Evolutionary conservation across 2,113 vertebrate species (phyloP).

Genomic region (Choloepus hoffmanni): DNA sequence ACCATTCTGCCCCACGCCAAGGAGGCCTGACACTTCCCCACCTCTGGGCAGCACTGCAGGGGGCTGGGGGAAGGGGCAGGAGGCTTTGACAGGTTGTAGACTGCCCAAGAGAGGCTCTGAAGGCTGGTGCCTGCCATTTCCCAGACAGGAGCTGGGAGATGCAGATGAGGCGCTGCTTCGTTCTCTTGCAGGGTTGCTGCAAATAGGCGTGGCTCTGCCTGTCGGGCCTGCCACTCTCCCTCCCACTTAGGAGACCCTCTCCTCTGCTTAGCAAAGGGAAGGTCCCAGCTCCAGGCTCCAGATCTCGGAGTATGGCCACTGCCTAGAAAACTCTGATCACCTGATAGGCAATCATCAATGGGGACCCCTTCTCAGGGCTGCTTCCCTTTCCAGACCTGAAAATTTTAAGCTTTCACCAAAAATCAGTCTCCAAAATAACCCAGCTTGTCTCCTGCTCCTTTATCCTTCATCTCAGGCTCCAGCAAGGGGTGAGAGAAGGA

Average conservation of each 20-base stretch:
- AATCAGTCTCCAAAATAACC: constrained; percentile 17
- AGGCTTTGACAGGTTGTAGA: background rate
- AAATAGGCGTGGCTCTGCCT: constrained; percentile 74
- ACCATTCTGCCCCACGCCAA: too few relatives aligned
- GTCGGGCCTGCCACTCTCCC: background rate
- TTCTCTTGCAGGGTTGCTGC: constrained; percentile 19
- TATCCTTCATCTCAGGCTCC: background rate
- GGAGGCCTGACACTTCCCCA: background rate
- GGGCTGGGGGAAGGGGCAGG: background rate
- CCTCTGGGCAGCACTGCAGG: background rate
- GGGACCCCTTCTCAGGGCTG: background rate
- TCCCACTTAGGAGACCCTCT: constrained; percentile 1
- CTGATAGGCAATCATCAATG: background rate
- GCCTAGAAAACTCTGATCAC: background rate
- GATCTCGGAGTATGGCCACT: background rate
- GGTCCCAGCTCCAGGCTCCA: background rate
- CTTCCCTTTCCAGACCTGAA: background rate
- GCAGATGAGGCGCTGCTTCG: background rate
- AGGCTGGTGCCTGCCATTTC: background rate
- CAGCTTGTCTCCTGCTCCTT: background rate
- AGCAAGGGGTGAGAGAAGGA: background rate
- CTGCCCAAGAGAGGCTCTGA: background rate
- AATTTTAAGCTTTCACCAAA: background rate
- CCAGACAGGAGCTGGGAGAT: background rate
- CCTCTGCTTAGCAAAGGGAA: background rate